A percentile compares a stretch with the other conserved stretches of the same genome.
Evolutionary conservation across 2,797 vertebrate genomes (phyloP).

Genomic region (Sciaenops ocellatus): DNA sequence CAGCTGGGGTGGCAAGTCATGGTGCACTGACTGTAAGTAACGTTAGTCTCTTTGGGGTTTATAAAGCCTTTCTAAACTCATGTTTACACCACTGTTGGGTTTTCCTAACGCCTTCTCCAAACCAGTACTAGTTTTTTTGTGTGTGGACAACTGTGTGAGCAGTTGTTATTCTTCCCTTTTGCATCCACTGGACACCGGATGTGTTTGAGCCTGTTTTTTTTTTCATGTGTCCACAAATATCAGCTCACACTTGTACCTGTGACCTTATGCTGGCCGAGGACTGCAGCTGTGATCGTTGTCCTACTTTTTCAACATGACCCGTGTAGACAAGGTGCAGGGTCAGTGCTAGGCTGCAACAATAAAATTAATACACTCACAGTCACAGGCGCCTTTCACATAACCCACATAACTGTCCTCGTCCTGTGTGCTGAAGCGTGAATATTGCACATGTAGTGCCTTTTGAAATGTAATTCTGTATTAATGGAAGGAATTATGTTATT

Average conservation of each 20-base stretch:
- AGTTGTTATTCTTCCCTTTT: not conserved
- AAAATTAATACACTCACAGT: not conserved
- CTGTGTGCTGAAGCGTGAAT: not conserved
- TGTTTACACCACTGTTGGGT: not conserved
- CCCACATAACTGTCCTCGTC: not conserved
- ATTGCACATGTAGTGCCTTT: no score
- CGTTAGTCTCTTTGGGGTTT: slow-evolving; percentile 16
- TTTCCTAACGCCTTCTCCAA: slow-evolving; percentile 24
- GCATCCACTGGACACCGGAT: not conserved
- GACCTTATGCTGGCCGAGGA: not conserved
- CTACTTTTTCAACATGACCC: not conserved
- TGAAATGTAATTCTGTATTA: no score
- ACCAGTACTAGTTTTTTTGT: not conserved
- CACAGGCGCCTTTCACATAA: not conserved
- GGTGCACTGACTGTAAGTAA: slow-evolving; percentile 18
- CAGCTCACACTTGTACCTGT: not conserved
- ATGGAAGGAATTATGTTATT: no score
- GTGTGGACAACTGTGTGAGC: not conserved
- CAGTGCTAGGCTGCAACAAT: not conserved
- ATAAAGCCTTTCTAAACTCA: slow-evolving; percentile 10
- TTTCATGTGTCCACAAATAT: not conserved
- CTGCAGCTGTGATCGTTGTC: not conserved
- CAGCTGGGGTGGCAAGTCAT: slow-evolving; percentile 24
- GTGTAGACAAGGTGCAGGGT: not conserved
- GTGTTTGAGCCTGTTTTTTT: not conserved